These are phyloP conservation scores for Lasioglossum lativentre DNA, from an alignment of 2,888 invertebrate species.

Conservation along the genomic window DNA sequence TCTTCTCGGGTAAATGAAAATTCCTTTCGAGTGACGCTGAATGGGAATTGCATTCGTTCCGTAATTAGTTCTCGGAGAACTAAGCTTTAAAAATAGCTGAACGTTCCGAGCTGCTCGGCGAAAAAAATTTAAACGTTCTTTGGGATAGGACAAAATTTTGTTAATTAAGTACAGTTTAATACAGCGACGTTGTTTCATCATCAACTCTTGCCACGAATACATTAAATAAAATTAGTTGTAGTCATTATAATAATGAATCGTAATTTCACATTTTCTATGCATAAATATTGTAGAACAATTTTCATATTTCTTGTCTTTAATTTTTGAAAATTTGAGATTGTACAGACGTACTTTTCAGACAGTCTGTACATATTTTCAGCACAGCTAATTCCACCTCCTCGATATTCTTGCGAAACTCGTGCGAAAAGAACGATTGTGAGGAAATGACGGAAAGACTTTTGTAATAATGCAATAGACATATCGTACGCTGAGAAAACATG, in stretches of 20 bases:
- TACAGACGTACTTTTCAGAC: not conserved
- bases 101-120: not conserved
- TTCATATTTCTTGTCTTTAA: not conserved
- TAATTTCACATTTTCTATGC: not conserved
- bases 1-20: not conserved
- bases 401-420: not conserved
- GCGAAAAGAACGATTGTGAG: not conserved
- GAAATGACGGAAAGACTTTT: not conserved
- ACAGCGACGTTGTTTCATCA: not conserved
- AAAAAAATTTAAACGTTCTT: not conserved
- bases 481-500: not conserved
- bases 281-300: not conserved
- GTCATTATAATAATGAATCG: not conserved
- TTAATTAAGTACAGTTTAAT: not conserved
- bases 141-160: not conserved
- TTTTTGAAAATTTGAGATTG: not conserved
- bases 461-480: not conserved
- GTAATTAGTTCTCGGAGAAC: not conserved
- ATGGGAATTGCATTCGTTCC: not conserved
- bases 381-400: not conserved
- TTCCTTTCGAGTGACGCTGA: not conserved
- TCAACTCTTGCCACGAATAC: too few relatives aligned
- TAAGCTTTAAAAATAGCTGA: not conserved
- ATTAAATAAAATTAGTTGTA: too few relatives aligned
- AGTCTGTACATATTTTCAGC: not conserved